Conservation (phyloP, 2,113 vertebrate species). For the Clinocottus analis region DNA sequence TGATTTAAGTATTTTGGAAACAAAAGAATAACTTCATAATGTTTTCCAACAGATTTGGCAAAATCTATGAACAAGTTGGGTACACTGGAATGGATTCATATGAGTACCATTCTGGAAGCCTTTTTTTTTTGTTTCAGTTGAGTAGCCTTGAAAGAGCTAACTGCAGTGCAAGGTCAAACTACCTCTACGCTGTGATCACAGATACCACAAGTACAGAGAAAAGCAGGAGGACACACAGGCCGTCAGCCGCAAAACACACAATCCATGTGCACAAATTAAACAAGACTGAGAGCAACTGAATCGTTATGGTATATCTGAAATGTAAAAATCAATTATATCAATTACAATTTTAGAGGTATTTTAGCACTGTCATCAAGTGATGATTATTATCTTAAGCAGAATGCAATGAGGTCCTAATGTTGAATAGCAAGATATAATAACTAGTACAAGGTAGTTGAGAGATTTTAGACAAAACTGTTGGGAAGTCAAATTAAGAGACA, state of each 20-base stretch:
- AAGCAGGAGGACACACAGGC: conserved; percentile 28
- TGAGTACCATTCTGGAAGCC: conserved; percentile 15
- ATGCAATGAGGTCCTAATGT: conserved; percentile 26
- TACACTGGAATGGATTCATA: conserved; percentile 20
- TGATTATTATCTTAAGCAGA: conserved; percentile 4
- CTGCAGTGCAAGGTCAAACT: conserved; percentile 38
- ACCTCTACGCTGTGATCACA: conserved; percentile 38
- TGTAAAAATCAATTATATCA: not conserved
- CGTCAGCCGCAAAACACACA: conserved; percentile 44
- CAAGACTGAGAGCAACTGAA: conserved; percentile 11
- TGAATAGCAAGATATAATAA: conserved; percentile 4
- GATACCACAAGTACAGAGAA: conserved; percentile 46
- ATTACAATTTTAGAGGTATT: conserved; percentile 6
- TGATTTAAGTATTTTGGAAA: too few species aligned
- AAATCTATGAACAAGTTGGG: conserved; percentile 12
- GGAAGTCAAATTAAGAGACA: not conserved
- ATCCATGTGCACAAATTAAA: conserved; percentile 30
- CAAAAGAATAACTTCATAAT: too few species aligned
- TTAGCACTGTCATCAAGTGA: not conserved
- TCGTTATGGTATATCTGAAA: not conserved
- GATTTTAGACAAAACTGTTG: not conserved
- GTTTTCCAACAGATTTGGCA: conserved; percentile 26
- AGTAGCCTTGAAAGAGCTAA: conserved; percentile 32
- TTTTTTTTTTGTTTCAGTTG: conserved; percentile 11
- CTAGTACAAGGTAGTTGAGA: conserved; percentile 3